phyloP scores from a whole-genome alignment of 2,888 invertebrate genomes.

The Euspilapteryx auroguttella region DNA sequence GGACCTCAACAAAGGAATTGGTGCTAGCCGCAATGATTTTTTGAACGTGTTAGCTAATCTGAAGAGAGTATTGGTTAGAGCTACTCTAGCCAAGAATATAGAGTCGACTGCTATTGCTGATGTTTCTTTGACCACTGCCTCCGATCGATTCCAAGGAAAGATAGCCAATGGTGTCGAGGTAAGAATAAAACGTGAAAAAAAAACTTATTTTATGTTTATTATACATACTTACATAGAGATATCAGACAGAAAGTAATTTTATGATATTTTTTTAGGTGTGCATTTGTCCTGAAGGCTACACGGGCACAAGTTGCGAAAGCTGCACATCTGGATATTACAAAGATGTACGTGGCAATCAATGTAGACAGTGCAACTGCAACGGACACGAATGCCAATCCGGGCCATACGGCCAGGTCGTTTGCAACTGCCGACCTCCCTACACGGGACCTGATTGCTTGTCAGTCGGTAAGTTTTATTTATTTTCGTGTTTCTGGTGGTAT shows the following conservation, averaged over 20 bases:
- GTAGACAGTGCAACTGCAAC: constrained; percentile 76
- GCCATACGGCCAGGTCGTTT: constrained; percentile 62
- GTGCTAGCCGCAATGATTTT: constrained; percentile 74
- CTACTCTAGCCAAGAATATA: constrained; percentile 64
- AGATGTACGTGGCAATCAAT: constrained; percentile 64
- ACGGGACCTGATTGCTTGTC: constrained; percentile 66
- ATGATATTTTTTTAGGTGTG: too few relatives aligned
- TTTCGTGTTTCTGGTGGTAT: too few relatives aligned
- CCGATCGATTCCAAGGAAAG: constrained; percentile 58
- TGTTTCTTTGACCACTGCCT: constrained; percentile 84
- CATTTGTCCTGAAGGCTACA: constrained; percentile 78
- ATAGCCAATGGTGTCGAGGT: constrained; percentile 80
- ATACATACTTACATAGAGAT: too few relatives aligned
- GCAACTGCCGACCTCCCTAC: constrained; percentile 72
- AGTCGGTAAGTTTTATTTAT: constrained; percentile 29
- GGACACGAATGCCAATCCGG: constrained; percentile 68
- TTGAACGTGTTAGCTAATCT: constrained; percentile 83
- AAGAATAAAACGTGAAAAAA: constrained; percentile 2
- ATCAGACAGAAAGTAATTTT: too few relatives aligned
- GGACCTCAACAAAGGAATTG: constrained; percentile 19
- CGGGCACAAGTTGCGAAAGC: constrained; percentile 81
- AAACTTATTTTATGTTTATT: too few relatives aligned
- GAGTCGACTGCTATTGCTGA: constrained; percentile 75
- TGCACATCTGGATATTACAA: constrained; percentile 75
- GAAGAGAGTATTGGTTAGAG: constrained; percentile 80